A percentile compares a stretch with the other conserved stretches of the same genome.
Evolutionary conservation across 2,113 vertebrate species (phyloP).

Genomic region (Hippocampus zosterae): DNA sequence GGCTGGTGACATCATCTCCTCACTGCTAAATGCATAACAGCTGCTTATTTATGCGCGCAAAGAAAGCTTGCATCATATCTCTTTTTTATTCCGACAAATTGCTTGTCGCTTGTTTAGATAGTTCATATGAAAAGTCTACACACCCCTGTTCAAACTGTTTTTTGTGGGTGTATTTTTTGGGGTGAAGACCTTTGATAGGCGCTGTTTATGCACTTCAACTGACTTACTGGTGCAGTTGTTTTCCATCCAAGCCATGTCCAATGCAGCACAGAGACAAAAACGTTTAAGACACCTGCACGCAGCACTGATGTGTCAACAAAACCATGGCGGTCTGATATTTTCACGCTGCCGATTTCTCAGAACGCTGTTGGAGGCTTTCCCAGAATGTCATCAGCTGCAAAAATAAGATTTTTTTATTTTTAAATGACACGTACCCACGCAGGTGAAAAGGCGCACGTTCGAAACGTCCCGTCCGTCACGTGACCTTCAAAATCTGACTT

Average conservation of each 20-base stretch:
- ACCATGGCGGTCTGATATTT: slow-evolving; percentile 42
- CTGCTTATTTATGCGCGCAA: too few species aligned
- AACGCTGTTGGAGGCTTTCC: slow-evolving; percentile 27
- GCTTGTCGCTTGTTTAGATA: too few species aligned
- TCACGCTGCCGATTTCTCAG: slow-evolving; percentile 9
- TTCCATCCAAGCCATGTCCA: neutral
- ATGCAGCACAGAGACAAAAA: neutral
- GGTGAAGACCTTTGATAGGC: too few species aligned
- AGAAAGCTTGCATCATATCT: too few species aligned
- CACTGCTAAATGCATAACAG: too few species aligned
- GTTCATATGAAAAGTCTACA: too few species aligned
- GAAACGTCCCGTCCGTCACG: neutral
- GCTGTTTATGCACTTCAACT: neutral
- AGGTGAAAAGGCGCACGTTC: neutral
- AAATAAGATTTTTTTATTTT: slow-evolving; percentile 27
- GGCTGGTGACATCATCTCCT: too few species aligned
- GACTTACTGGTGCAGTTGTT: neutral
- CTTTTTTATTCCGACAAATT: too few species aligned
- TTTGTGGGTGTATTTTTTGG: too few species aligned
- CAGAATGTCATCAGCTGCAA: slow-evolving; percentile 42
- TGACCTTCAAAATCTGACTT: neutral
- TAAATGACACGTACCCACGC: neutral
- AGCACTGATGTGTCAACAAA: slow-evolving; percentile 44
- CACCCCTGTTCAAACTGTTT: too few species aligned
- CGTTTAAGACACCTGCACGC: slow-evolving; percentile 3